Percentiles rank a stretch among this genome's conserved stretches.
Conservation (phyloP, 2,113 vertebrate species). For the Muntiacus muntjak region DNA sequence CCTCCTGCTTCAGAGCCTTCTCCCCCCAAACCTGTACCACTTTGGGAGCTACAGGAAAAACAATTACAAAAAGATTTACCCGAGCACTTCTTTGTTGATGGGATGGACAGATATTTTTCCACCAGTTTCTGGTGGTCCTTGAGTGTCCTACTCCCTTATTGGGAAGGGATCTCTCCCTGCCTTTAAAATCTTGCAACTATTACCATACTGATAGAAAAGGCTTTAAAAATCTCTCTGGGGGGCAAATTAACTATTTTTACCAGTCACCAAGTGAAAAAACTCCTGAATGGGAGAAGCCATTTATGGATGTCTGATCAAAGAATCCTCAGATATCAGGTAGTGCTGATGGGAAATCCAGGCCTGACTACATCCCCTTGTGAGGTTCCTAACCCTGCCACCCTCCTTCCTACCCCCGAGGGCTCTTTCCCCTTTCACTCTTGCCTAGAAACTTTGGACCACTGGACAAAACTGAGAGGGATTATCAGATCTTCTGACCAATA, state of each 20-base stretch:
- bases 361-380: not conserved
- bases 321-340: not conserved
- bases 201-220: not conserved
- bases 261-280: not conserved
- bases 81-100: not conserved
- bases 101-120: not conserved
- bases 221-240: not conserved
- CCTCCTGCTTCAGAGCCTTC: not conserved
- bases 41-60: not conserved
- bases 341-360: not conserved
- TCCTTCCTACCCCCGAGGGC: not conserved
- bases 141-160: not conserved
- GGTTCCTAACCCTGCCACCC: not conserved
- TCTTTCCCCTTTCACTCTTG: not conserved
- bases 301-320: not conserved
- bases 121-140: not conserved
- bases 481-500: not conserved
- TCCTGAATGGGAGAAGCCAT: not conserved
- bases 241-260: not conserved
- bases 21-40: not conserved
- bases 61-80: not conserved
- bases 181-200: not conserved
- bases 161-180: not conserved
- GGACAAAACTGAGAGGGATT: not conserved
- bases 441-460: not conserved